phyloP scores from a whole-genome alignment of 2,113 vertebrate genomes.

The Pollachius pollachius region DNA sequence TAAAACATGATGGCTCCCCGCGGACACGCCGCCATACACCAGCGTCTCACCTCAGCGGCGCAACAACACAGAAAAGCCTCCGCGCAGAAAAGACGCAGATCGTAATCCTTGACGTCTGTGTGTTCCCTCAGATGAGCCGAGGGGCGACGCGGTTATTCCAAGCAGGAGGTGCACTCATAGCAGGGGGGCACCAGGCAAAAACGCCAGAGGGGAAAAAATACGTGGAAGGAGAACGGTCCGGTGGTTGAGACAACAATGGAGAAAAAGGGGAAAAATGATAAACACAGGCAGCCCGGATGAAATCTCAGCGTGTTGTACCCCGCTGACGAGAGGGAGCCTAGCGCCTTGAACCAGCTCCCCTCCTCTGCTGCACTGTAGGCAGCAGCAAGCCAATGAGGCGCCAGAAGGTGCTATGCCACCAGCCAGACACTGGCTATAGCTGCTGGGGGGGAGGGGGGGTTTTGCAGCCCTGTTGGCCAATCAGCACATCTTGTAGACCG shows the following conservation, averaged over 20 bases:
- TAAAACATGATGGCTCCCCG: conserved; percentile 3
- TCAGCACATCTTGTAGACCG: conserved; percentile 17
- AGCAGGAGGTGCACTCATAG: background rate
- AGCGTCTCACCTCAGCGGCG: conserved; percentile 7
- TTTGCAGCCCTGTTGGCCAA: conserved; percentile 31
- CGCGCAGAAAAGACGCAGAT: conserved; percentile 11
- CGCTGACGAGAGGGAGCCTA: conserved; percentile 27
- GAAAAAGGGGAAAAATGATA: conserved; percentile 15
- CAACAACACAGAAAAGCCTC: background rate
- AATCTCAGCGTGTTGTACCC: conserved; percentile 23
- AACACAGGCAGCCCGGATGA: conserved; percentile 7
- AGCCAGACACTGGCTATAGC: conserved; percentile 42
- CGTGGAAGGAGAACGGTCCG: background rate
- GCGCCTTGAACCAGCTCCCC: conserved; percentile 39
- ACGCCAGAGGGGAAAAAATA: background rate
- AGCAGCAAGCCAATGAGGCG: conserved; percentile 44
- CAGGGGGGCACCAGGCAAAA: background rate
- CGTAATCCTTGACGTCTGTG: conserved; percentile 1
- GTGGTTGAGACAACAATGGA: background rate
- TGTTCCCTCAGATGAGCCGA: background rate
- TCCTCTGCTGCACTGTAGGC: conserved; percentile 38
- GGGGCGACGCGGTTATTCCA: background rate
- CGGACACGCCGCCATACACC: conserved; percentile 2
- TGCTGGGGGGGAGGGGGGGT: conserved; percentile 1
- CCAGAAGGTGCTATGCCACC: conserved; percentile 8